phyloP scores from a whole-genome alignment of 2,113 vertebrate genomes.

The Tyrannus savana region DNA sequence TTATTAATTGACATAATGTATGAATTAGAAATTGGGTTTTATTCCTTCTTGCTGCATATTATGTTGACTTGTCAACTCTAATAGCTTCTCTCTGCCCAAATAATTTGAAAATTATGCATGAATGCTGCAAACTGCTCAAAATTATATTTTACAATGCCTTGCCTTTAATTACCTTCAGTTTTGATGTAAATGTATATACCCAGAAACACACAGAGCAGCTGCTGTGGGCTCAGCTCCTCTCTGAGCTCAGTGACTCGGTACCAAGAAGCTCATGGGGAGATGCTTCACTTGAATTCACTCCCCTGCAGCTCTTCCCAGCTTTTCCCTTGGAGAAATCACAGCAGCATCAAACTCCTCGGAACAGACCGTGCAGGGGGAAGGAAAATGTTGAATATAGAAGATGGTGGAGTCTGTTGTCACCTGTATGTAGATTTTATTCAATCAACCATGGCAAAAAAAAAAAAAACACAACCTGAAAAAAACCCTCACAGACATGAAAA shows the following conservation, averaged over 20 bases:
- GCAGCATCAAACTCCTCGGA: not conserved
- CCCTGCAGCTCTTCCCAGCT: not conserved
- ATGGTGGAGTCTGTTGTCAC: not conserved
- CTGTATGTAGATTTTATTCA: not conserved
- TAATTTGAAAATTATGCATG: not conserved
- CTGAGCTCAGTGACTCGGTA: not conserved
- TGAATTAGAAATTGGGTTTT: not conserved
- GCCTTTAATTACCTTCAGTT: not conserved
- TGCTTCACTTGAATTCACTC: not conserved
- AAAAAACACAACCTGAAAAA: not conserved
- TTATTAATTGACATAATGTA: not conserved
- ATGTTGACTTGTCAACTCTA: not conserved
- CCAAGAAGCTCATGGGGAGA: not conserved
- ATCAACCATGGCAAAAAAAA: fast-evolving
- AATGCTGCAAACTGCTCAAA: not conserved
- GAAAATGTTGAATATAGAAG: not conserved
- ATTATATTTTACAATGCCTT: not conserved
- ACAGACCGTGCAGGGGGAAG: fast-evolving
- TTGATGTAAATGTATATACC: not conserved
- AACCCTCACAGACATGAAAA: too few relatives aligned
- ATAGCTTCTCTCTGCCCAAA: not conserved
- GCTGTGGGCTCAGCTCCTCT: not conserved
- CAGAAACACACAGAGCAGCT: not conserved
- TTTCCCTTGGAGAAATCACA: not conserved
- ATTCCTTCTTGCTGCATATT: not conserved